Evolutionary conservation across 1,140 invertebrate genomes (phyloP).

Genomic region (Mesaphorura yosii): DNA sequence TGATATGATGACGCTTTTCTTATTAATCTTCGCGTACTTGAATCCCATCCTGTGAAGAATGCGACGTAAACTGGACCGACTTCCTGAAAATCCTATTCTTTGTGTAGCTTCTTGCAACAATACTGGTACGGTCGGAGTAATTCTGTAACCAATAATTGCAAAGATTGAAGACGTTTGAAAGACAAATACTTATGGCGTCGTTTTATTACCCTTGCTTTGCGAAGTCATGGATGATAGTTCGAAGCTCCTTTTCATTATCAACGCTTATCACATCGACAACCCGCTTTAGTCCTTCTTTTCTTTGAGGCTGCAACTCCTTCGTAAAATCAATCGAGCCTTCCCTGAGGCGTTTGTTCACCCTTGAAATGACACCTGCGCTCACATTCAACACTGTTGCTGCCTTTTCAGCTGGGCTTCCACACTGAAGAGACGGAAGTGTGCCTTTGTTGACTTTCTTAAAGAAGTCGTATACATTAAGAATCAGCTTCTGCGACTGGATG

Average conservation of each 20-base stretch:
- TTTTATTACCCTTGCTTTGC: conserved; percentile 17
- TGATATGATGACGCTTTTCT: not conserved
- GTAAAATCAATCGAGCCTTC: conserved; percentile 24
- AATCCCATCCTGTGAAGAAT: not conserved
- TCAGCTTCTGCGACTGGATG: not conserved
- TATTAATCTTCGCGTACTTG: not conserved
- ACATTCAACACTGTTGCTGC: conserved; percentile 24
- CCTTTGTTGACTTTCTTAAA: no score
- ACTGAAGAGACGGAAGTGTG: no score
- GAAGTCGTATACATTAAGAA: not conserved
- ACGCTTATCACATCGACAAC: conserved; percentile 25
- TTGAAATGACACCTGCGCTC: conserved; percentile 16
- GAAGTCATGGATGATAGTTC: conserved; percentile 26
- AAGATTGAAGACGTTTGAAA: not conserved
- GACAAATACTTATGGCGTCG: no score
- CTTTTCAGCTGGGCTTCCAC: no score
- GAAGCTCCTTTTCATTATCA: conserved; percentile 22
- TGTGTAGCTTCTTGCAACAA: not conserved
- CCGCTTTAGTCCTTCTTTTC: conserved; percentile 19
- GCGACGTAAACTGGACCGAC: not conserved
- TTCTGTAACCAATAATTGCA: not conserved
- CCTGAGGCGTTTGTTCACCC: conserved; percentile 23
- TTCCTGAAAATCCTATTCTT: not conserved
- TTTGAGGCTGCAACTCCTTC: conserved; percentile 22
- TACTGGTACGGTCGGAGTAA: not conserved